Base-by-base conservation (phyloP, 2,797 vertebrate species). In the Hydrocynus forskahlii region DNA sequence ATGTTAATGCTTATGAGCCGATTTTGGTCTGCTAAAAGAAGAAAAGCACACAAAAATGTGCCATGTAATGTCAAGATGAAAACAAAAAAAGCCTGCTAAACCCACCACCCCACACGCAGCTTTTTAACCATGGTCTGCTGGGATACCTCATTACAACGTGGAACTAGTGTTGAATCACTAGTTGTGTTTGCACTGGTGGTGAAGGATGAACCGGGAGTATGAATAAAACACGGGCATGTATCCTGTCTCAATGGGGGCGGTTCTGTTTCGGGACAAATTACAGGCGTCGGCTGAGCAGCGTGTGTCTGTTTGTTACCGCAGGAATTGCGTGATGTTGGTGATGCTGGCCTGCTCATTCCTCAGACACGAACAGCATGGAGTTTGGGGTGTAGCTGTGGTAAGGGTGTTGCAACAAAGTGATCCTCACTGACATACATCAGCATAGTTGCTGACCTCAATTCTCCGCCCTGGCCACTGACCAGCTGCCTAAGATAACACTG, bases 401-500 rank as follows among this genome's bases (percentile, higher is more conserved):
- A 21, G 50, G 72, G 23, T 64, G 50, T 66, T 40, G 67, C 16
- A 79, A 48, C 54, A 70, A 48, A 70, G n/a, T 73, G 67, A 19
- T 17, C n/a, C 25, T 78, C 21, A 62, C 59, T 62, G 12, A 74
- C 60, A 77, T 71, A 54, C 23, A 48, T 38, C 40, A 79, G 57
- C 48, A 23, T 8, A 60, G 60, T 63, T 52, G 57, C 45, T 67
- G 52, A 74, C 71, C 71, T 74, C 71, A 74, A 43, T 59, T 54
- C 35, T 19, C 54, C 54, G 4, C 71, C 71, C 71, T 59, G 71
- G 38, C 17, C 71, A 23, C 35, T 74, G 29, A 59, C 29, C 35
- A 21, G 13, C 54, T 38, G 25, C 48, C 68, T 83, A 78, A 76
- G 74, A 76, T 72, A 21, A 84, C 52, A 62, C 74, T 84, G 78